Base-by-base conservation (phyloP, 1,140 invertebrate species). In the Cydia strobilella region DNA sequence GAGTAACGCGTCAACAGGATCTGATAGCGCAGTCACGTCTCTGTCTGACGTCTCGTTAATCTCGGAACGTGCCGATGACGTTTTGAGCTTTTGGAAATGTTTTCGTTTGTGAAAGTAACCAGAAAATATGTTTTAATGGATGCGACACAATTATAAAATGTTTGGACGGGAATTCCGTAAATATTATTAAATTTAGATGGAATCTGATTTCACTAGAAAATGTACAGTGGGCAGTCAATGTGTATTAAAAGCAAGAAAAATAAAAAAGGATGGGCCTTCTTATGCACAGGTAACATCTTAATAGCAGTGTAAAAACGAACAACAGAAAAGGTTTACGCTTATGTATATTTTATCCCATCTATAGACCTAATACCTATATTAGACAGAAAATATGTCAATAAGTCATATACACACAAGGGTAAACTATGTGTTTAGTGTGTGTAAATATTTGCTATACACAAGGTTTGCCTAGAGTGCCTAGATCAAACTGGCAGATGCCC, bases 1-100 rank as follows among this genome's bases (percentile, higher is more conserved):
- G 65, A 69, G 65, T 69, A n/a, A 35, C 65, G 65, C 65, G 65
- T 69, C 65, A 69, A 69, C 65, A 35, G 27, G 65, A 69, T 69
- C 65, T 69, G 65, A 69, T 69, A 69, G 31, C 65, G 35, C 13
- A 31, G 65, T 69, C 65, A 69, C 25, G 63, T 35, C 20, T 63
- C 59, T 23, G 62, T 25, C 31, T 69, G 65, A 42, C 65, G 31
- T 69, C 65, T 69, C 65, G 65, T 69, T 69, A 69, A 69, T 69
- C 65, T 69, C 65, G 65, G 31, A 10, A 35, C 65, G 65, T 69
- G 65, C 31, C 31, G 27, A 23, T 69, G 65, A 69, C 65, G 31
- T 35, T 39, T 39, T 10, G 31, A 69, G 65, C 65, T 69, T 69
- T 69, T 39, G 7, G 13, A 35, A 69, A 59, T 59, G 20, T 59